Conservation (phyloP, 2,797 vertebrate genomes). For the Miichthys miiuy region DNA sequence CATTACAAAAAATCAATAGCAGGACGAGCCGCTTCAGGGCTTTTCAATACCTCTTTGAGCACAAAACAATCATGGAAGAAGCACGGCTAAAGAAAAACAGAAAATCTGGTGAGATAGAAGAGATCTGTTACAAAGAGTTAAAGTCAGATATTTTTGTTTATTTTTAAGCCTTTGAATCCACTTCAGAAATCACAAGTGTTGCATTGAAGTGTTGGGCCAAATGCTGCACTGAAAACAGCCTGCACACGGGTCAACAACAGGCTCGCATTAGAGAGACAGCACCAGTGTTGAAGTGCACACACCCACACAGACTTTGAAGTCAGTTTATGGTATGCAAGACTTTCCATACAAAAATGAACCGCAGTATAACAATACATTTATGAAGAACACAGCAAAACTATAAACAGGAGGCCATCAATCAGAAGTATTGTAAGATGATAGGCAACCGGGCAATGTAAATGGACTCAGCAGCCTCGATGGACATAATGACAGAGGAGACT, state of each 20-base stretch:
- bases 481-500: too few relatives aligned
- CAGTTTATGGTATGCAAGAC: not conserved
- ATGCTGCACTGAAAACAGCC: constrained; percentile 13
- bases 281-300: not conserved
- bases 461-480: too few relatives aligned
- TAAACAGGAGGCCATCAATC: not conserved
- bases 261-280: constrained; percentile 6
- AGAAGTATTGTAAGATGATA: not conserved
- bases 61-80: constrained; percentile 23
- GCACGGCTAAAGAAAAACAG: not conserved
- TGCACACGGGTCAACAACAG: constrained; percentile 35
- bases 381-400: not conserved
- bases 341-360: constrained; percentile 5
- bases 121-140: constrained; percentile 11
- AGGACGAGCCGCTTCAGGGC: constrained; percentile 33
- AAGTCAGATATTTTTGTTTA: constrained; percentile 32
- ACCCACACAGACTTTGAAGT: constrained; percentile 23
- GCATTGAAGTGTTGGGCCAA: constrained; percentile 33
- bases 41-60: constrained; percentile 31
- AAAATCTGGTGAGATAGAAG: constrained; percentile 12
- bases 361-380: not conserved
- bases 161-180: constrained; percentile 47
- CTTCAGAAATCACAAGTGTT: constrained; percentile 30
- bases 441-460: too few relatives aligned
- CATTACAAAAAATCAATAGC: constrained; percentile 45